Evolutionary conservation across 2,888 invertebrate genomes (phyloP).

Genomic region (Argyresthia albistria): DNA sequence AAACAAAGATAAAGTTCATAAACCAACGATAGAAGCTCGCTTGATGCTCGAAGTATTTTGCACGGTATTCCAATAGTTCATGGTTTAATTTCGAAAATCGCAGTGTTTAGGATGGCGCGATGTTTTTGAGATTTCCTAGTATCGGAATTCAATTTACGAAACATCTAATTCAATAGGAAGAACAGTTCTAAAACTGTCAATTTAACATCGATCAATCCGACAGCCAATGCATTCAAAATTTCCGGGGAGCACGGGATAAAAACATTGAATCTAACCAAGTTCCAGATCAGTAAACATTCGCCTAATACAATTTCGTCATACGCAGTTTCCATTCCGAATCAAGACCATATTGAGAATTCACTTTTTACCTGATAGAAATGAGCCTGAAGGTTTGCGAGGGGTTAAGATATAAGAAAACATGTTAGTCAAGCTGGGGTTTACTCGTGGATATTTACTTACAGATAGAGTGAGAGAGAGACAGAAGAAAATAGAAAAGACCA

Average conservation of each 20-base stretch:
- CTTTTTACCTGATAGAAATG: conserved; percentile 90
- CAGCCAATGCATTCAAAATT: conserved; percentile 53
- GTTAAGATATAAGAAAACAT: conserved; percentile 70
- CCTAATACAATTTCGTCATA: conserved; percentile 62
- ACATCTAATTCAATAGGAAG: not conserved
- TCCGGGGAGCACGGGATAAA: conserved; percentile 39
- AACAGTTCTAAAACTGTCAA: conserved; percentile 2
- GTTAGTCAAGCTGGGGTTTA: conserved; percentile 63
- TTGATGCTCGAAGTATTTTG: conserved; percentile 51
- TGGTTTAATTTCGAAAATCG: conserved; percentile 35
- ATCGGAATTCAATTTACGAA: conserved; percentile 5
- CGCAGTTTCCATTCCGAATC: conserved; percentile 63
- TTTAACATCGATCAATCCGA: conserved; percentile 17
- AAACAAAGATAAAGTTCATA: conserved; percentile 52
- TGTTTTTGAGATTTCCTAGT: not conserved
- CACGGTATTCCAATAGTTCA: conserved; percentile 45
- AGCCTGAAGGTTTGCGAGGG: conserved; percentile 84
- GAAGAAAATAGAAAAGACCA: conserved; percentile 25
- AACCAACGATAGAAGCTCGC: conserved; percentile 64
- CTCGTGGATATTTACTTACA: conserved; percentile 6
- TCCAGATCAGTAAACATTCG: conserved; percentile 47
- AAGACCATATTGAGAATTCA: conserved; percentile 49
- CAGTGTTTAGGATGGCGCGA: not conserved
- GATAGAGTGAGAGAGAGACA: conserved; percentile 22
- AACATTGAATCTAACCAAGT: conserved; percentile 54